Evolutionary conservation across 53 echinoderm and acorn worm species (phyloP).

Genomic region (Temnopleurus reevesii): DNA sequence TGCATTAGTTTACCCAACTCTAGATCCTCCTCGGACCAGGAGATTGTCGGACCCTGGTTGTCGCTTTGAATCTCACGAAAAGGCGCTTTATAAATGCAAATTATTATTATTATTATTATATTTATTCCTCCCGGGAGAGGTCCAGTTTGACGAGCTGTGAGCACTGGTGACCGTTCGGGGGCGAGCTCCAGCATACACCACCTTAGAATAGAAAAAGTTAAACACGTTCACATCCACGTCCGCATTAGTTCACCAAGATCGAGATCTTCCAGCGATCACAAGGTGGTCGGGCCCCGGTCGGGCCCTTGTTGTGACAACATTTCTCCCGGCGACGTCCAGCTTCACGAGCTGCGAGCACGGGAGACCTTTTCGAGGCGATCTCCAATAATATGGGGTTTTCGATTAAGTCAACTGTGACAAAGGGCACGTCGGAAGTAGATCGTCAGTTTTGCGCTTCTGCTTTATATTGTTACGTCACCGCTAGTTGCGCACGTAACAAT

Average conservation of each 20-base stretch:
- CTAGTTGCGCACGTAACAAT: too few species aligned
- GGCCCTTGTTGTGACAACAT: conserved; percentile 67
- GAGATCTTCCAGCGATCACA: conserved; percentile 51
- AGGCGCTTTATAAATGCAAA: too few species aligned
- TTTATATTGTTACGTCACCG: too few species aligned
- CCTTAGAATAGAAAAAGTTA: too few species aligned
- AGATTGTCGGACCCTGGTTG: conserved; percentile 60
- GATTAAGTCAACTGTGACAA: too few species aligned
- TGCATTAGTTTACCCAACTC: conserved; percentile 24
- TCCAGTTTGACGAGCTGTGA: conserved; percentile 53
- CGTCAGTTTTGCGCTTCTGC: too few species aligned
- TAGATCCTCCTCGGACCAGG: conserved; percentile 53
- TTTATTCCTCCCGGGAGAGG: conserved; percentile 65
- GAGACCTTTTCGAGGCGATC: not conserved
- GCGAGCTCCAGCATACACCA: conserved; percentile 38
- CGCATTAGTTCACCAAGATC: conserved; percentile 29
- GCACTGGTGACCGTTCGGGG: conserved; percentile 44
- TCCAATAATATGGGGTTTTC: too few species aligned
- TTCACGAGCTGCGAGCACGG: conserved; percentile 61
- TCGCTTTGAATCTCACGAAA: too few species aligned
- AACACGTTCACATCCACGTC: too few species aligned
- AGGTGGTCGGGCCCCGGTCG: conserved; percentile 61
- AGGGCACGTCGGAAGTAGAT: too few species aligned
- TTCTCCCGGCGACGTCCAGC: conserved; percentile 62
- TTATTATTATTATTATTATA: too few species aligned